Base-by-base conservation (phyloP, 1,140 invertebrate genomes). In the Hydropsyche tenuis region DNA sequence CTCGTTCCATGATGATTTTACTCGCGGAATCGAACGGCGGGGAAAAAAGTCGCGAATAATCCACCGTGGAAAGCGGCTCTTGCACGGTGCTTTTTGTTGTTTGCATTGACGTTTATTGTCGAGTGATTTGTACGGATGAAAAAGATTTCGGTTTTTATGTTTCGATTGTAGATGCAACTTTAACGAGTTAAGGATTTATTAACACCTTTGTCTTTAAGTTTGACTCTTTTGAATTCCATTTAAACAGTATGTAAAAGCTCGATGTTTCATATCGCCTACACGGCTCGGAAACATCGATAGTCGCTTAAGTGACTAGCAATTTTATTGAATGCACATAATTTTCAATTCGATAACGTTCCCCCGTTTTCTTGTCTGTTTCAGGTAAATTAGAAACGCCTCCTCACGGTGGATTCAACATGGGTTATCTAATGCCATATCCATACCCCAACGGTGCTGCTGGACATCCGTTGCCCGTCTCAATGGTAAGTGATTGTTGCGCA, bases 381-480 rank as follows among this genome's bases (percentile, higher is more conserved):
- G 93, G 93, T 86, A 95, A 95, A 87, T 89, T 94, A 80, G 93
- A 95, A 79, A 90, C 92, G n/a, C 89, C 90, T 80, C 88, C 91
- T 66, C 93, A 94, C 82, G 90, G 92, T 77, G 89, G 92, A 66
- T 94, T 95, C 87, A 94, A 94, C 87, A 94, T 95, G 92, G 93
- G 93, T 81, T 95, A 95, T 87, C 89, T 95, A 80, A 91, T 95
- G 81, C 93, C 93, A 25, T 95, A 95, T 83, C 89, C 92, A 72
- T 95, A 95, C 86, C 89, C 93, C 79, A 96, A 95, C 82, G 94
- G 94, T 80, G 90, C 91, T 77, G 89, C 90, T 75, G 91, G 90
- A 85, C 90, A 91, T 77, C 81, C 81, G 23, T 88, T 94, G 78
- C 93, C 92, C 78, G 93, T 94, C 78, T 92, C 92, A 83, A 94